A percentile compares a stretch with the other conserved stretches of the same genome.
Evolutionary conservation across 1,140 invertebrate species (phyloP).

Genomic region (Drosophila novamexicana): DNA sequence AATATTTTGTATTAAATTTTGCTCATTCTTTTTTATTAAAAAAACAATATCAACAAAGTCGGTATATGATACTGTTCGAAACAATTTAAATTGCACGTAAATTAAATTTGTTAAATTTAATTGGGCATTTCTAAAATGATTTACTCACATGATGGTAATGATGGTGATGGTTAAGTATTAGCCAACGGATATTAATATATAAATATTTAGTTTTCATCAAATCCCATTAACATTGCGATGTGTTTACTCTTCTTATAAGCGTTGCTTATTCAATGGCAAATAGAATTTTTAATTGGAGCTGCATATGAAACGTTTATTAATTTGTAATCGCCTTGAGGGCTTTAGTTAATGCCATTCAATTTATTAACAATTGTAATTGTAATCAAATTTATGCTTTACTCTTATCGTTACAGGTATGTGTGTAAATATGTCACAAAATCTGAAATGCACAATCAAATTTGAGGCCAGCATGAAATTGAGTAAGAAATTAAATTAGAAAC

Average conservation of each 20-base stretch:
- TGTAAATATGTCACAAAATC: conserved; percentile 29
- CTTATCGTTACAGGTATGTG: conserved; percentile 61
- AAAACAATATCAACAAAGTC: too few relatives aligned
- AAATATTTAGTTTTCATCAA: neutral
- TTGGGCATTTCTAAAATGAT: too few relatives aligned
- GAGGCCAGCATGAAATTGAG: conserved; percentile 48
- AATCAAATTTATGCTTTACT: conserved; percentile 47
- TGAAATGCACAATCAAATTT: conserved; percentile 45
- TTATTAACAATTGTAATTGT: conserved; percentile 43
- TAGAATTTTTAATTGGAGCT: conserved; percentile 1
- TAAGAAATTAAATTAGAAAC: conserved; percentile 66
- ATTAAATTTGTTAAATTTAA: too few relatives aligned
- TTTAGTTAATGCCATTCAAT: conserved; percentile 14
- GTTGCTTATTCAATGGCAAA: neutral
- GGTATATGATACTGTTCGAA: too few relatives aligned
- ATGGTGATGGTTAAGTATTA: too few relatives aligned
- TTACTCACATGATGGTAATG: too few relatives aligned
- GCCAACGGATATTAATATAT: neutral
- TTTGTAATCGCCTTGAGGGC: conserved; percentile 1
- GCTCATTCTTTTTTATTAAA: too few relatives aligned
- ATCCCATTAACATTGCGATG: neutral
- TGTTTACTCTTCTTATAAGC: neutral
- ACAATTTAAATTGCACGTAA: too few relatives aligned
- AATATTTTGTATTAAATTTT: too few relatives aligned
- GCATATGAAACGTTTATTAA: conserved; percentile 4